Base-by-base conservation (phyloP, 2,113 vertebrate genomes). In the Syrrhaptes paradoxus region DNA sequence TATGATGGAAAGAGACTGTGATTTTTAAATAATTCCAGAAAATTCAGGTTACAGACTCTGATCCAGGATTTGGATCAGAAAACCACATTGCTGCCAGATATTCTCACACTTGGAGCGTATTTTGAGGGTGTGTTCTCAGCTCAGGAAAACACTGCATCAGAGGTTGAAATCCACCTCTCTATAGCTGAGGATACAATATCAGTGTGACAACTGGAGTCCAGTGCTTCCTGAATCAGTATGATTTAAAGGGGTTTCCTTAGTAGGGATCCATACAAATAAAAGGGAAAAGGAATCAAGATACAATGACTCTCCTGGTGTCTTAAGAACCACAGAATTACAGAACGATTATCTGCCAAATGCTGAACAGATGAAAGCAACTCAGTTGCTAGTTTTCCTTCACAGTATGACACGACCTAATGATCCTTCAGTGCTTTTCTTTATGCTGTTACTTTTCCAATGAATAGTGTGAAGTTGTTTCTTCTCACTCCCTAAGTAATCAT, bases 331-430 rank as follows among this genome's bases (percentile, higher is more conserved):
- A 81, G 79, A 93, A 95, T 92, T 94, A 89, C n/a, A 67, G 74
- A 95, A 93, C 0, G 7, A 92, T 95, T 95, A 95, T 76, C 88
- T 84, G 65, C 43, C 87, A 93, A 92, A 75, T 22, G 32, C 36
- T 93, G 80, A 92, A 85, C 63, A 58, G 26, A 89, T 25, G 57
- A 94, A 82, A 75, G 36, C 70, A 77, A 16, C 31, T 38, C 52
- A 70, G 67, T 77, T 63, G 36, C 67, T 45, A 17, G 80, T 67
- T 95, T 79, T 89, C 63, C 26, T 78, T 87, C 86, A 78, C 86
- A 79, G 49, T 75, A 63, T 70, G 65, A 94, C 71, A 67, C 32
- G 63, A 80, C 46, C 61, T 83, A 78, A 89, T 78, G 84, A 93
- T 79, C 80, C 43, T 62, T 81, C 34, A 20, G 36, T 36, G 61